Evolutionary conservation across 2,888 invertebrate species (phyloP), one percentile per base, ranked within the genome.

Genomic region (Branchellion lobata): DNA sequence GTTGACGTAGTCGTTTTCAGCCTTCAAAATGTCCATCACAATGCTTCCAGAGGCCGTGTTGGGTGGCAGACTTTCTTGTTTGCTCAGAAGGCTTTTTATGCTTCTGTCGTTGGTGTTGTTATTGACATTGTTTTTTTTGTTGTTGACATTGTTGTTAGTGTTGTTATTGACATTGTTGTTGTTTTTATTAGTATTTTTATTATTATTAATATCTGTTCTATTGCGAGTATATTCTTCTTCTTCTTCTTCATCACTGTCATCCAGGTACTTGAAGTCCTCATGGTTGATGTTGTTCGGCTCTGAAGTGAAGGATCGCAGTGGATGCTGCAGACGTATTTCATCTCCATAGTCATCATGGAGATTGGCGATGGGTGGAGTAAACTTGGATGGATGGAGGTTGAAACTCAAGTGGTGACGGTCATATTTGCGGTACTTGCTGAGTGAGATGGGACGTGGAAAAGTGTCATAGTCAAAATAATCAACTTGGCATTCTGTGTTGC

Each of bases 1-100:
- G 85, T 92, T 92, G 18, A 94, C 93, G 88, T 94, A 94, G 86
- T 94, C 94, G 57, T 92, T 88, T 88, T 94, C 94, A 0, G 94
- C 94, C 85, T 92, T 91, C 83, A 94, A 90, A 83, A 94, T 90
- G 87, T 94, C 94, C 73, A 92, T 91, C 81, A 94, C 91, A 24
- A 94, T 92, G 87, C 92, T 93, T 27, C 88, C 87, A 29, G 90
- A 84, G 11, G 89, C 87, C 83, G 90, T 89, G 65, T 68, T 69
- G 29, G 33, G 31, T 5, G 33, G 8, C n/a, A 31, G 5, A 11
- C 27, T 27, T 14, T 8, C n/a, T 24, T 65, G 8, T n/a, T 24
- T 24, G n/a, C n/a, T n/a, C n/a, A n/a, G n/a, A 65, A 65, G n/a
- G n/a, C 65, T 27, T n/a, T n/a, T n/a, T n/a, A n/a, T n/a, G 29